Conservation (phyloP, 1,140 invertebrate species). For the Heliothis virescens region DNA sequence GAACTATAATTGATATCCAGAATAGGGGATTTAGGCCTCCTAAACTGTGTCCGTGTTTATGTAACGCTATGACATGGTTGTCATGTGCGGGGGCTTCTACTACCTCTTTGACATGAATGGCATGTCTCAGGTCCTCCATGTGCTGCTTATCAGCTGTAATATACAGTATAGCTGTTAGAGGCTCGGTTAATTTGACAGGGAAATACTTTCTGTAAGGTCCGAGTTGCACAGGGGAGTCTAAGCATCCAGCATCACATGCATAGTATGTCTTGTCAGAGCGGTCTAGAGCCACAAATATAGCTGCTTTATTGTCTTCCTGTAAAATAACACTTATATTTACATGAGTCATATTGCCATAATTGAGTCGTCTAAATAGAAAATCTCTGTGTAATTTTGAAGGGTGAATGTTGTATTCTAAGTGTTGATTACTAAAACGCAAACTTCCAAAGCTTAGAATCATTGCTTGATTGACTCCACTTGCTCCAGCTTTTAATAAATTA, state of each 20-base stretch:
- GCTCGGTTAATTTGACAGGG: conserved; percentile 97
- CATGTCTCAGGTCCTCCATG: conserved; percentile 96
- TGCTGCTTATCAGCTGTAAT: conserved; percentile 96
- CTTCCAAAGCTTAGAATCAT: conserved; percentile 96
- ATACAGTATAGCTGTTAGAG: conserved; percentile 96
- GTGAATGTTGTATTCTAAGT: conserved; percentile 94
- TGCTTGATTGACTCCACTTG: conserved; percentile 95
- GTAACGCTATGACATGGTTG: conserved; percentile 95
- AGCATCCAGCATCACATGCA: conserved; percentile 96
- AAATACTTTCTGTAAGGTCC: conserved; percentile 90
- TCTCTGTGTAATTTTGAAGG: conserved; percentile 96
- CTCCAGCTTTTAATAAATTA: conserved; percentile 92
- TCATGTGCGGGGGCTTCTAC: conserved; percentile 96
- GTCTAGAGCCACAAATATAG: conserved; percentile 94
- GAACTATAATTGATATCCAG: conserved; percentile 96
- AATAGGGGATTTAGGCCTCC: conserved; percentile 96
- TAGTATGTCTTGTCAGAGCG: conserved; percentile 94
- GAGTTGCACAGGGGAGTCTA: conserved; percentile 92
- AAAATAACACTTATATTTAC: conserved; percentile 95
- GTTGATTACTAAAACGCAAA: conserved; percentile 93
- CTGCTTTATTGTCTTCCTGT: conserved; percentile 95
- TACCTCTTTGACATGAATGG: conserved; percentile 96
- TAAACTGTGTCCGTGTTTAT: conserved; percentile 96
- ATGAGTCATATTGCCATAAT: conserved; percentile 95
- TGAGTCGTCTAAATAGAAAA: conserved; percentile 90